Conservation (phyloP, 2,888 invertebrate species). For the Euspilapteryx auroguttella region DNA sequence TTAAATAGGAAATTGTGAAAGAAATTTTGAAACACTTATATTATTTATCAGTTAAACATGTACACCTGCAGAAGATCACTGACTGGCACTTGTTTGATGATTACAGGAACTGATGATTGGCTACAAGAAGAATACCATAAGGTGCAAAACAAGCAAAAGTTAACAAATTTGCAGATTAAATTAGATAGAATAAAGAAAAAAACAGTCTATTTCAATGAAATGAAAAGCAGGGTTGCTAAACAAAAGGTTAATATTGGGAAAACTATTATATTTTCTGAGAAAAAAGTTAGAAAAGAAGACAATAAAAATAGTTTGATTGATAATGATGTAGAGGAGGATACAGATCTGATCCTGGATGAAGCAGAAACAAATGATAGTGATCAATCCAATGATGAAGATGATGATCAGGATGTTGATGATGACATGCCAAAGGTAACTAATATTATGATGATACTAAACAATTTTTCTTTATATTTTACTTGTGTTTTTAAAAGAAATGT, state of each 20-base stretch:
- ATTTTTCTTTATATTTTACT: constrained; percentile 11
- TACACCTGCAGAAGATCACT: too few relatives aligned
- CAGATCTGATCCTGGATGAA: constrained; percentile 5
- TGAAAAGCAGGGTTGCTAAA: constrained; percentile 16
- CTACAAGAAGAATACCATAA: constrained; percentile 73
- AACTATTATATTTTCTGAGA: constrained; percentile 4
- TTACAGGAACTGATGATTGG: constrained; percentile 68
- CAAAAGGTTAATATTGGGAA: background rate
- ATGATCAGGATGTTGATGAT: constrained; percentile 38
- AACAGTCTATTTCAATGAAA: constrained; percentile 27
- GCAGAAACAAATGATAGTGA: constrained; percentile 22
- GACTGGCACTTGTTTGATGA: too few relatives aligned
- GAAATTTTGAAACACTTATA: background rate
- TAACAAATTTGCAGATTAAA: constrained; percentile 59
- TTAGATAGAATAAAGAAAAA: constrained; percentile 54
- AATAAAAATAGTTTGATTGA: background rate
- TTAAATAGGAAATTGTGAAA: background rate
- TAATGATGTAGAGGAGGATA: constrained; percentile 3
- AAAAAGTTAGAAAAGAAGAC: constrained; percentile 14
- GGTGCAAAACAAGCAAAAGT: constrained; percentile 64
- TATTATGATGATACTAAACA: constrained; percentile 19
- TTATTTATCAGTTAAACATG: background rate
- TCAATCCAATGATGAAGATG: constrained; percentile 35
- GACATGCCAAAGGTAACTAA: constrained; percentile 21
- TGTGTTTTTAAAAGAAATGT: background rate